These are phyloP conservation scores for Glaucomys volans DNA, from an alignment of 2,113 vertebrate genomes.

Conservation along the genomic window DNA sequence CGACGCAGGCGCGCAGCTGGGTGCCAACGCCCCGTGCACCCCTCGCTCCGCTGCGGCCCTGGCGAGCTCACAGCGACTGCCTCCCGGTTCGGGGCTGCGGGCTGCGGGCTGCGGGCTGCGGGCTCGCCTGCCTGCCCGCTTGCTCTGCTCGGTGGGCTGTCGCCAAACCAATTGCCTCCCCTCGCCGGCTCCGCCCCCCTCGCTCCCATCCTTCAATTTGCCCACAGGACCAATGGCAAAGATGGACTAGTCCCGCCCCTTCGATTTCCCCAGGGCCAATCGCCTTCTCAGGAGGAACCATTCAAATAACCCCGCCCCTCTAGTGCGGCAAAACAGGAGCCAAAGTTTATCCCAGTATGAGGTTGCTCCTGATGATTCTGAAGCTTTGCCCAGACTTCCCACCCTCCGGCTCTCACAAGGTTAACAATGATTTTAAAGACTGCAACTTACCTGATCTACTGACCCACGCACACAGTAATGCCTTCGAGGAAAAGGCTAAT, in stretches of 20 bases:
- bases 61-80: background rate
- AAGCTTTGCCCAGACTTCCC: background rate
- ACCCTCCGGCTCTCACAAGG: background rate
- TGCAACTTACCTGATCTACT: background rate
- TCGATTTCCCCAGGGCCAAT: constrained; percentile 59
- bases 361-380: background rate
- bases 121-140: background rate
- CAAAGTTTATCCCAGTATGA: background rate
- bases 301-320: constrained; percentile 61
- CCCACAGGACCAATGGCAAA: constrained; percentile 65
- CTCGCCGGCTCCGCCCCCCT: constrained; percentile 55
- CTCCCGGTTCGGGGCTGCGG: background rate
- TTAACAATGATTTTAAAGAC: background rate
- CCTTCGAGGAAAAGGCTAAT: constrained; percentile 5
- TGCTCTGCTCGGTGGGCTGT: background rate
- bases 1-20: constrained; percentile 47
- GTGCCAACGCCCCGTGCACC: constrained; percentile 58
- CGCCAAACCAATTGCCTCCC: background rate
- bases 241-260: constrained; percentile 55
- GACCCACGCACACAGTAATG: background rate
- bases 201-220: constrained; percentile 38
- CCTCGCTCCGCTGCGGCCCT: background rate
- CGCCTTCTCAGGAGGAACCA: constrained; percentile 23
- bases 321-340: background rate
- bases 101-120: background rate